Conservation (phyloP, 2,888 invertebrate genomes). For the Rotaria sp. region DNA sequence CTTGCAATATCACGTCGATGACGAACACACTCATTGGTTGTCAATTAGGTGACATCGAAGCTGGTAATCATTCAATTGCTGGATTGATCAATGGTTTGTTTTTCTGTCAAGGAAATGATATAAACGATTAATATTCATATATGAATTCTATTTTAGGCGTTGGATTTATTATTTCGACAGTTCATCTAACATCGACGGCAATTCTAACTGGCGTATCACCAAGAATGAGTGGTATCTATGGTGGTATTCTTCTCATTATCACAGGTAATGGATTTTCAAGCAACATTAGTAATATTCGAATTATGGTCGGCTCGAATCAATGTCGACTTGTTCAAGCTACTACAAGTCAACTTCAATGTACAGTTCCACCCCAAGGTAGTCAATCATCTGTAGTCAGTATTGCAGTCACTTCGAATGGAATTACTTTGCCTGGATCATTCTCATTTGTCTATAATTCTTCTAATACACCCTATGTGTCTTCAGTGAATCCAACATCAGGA, state of each 20-base stretch:
- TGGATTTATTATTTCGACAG: neutral
- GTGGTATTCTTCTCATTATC: slow-evolving; percentile 31
- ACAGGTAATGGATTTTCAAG: slow-evolving; percentile 34
- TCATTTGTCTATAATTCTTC: neutral
- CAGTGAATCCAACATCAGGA: slow-evolving; percentile 15
- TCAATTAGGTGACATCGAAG: neutral
- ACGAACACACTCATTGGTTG: neutral
- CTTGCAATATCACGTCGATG: neutral
- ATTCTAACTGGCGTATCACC: neutral
- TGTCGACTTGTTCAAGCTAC: slow-evolving; percentile 24
- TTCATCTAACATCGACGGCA: neutral
- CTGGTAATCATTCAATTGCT: neutral
- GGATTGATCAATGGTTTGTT: neutral
- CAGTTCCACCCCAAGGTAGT: slow-evolving; percentile 28
- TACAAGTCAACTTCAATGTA: neutral
- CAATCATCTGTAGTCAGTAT: neutral
- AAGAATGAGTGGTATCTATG: neutral
- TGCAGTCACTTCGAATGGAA: neutral
- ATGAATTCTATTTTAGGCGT: neutral
- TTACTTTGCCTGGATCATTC: neutral
- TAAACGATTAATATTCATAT: too few relatives aligned
- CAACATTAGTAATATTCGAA: neutral
- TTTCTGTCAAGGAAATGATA: too few relatives aligned
- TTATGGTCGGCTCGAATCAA: neutral
- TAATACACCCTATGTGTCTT: neutral